Evolutionary conservation across 2,113 vertebrate genomes (phyloP), one percentile per base, ranked within the genome.

Genomic region (Saimiri boliviensis): DNA sequence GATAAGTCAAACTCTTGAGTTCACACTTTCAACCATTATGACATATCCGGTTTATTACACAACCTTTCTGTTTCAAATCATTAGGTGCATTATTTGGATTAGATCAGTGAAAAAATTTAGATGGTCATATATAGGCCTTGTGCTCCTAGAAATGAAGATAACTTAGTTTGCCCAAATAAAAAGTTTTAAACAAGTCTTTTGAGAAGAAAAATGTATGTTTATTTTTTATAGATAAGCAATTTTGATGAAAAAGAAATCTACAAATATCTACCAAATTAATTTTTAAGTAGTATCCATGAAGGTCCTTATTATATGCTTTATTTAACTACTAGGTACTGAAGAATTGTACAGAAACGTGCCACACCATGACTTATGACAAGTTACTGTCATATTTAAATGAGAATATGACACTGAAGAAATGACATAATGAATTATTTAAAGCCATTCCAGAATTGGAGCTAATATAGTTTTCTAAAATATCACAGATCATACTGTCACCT

Each of bases 351-450:
- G 56, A 73, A 47, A 23, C 91, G 94, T 68, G 32, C 68, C 54
- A 81, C n/a, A 42, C 60, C 54, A 27, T 77, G 71, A 49, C 40
- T 82, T 63, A 21, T 70, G 37, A 88, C 25, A 83, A 58, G 12
- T 81, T 94, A 90, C 63, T 70, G 37, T 60, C 89, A 91, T 85
- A 92, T 94, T 95, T 42, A 94, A 91, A 20, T 56, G 68, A 60
- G 21, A 95, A 92, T 89, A 85, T 96, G 76, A 21, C 76, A 85
- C 82, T 87, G 45, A 89, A 60, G 94, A 92, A 92, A 81, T 95
- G 63, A 21, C 76, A 32, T 89, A 79, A 88, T 85, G 58, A 90
- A 68, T 89, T 79, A 60, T 80, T 89, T 66, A 85, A 84, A 86
- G 25, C 23, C 27, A 42, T 21, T 10, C 71, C 86, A 95, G 58